Base-by-base conservation (phyloP, 2,113 vertebrate genomes). In the Blennius ocellaris region DNA sequence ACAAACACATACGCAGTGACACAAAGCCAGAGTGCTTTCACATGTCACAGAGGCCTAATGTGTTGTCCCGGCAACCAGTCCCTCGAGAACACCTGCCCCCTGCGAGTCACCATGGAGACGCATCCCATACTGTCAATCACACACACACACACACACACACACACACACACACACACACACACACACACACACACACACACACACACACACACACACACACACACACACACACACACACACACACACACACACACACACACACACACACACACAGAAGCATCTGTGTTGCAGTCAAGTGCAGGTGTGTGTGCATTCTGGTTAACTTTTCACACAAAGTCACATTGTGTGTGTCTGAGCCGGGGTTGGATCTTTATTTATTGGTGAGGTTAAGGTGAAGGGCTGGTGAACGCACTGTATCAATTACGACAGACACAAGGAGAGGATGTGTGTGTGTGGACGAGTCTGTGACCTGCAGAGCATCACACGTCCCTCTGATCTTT, bases 1-100 rank as follows among this genome's bases (percentile, higher is more conserved):
- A 9, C 51, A 53, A 3, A 30, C 69, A 64, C 45, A 74, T 62
- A 11, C 51, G n/a, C 0, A 11, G 10, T 43, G 8, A 45, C 57
- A 73, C 49, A 57, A 30, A 70, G 40, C 38, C 37, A 21, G 62
- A 77, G 70, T 71, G 79, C 84, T 74, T 85, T 82, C 76, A 83
- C 58, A 82, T 78, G 86, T 89, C 86, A 87, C 75, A 72, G 50
- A 61, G 82, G 85, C 71, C 75, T 85, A 83, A 85, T 61, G 51
- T 78, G 84, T 84, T 65, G 21, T 87, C 80, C 56, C 36, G 43
- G 75, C 80, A 80, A 84, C 74, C 21, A 38, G 56, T 77, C 83
- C 82, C 70, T 64, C 3, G 7, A 59, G 82, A 81, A 83, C 84
- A 89, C 77, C 89, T 89, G 88, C 72, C 69, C 40, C 44, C 53